phyloP scores from a whole-genome alignment of 1,140 invertebrate species.

The Musca domestica region DNA sequence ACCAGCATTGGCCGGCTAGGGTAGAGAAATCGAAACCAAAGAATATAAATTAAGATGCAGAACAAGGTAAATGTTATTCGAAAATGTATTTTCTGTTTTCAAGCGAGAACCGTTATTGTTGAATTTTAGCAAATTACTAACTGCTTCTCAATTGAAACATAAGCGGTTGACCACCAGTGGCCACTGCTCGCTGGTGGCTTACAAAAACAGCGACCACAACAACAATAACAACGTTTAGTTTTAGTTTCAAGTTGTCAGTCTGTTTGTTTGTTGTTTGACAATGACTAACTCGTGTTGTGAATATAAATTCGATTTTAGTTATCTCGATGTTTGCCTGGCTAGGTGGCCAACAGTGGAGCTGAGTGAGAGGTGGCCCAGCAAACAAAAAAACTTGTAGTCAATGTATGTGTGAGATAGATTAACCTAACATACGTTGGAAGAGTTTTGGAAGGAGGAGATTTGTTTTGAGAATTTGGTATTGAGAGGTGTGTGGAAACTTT shows the following conservation, averaged over 20 bases:
- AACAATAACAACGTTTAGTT: too few relatives aligned
- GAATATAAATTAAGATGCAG: not conserved
- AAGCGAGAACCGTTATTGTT: constrained; percentile 44
- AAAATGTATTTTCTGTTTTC: not conserved
- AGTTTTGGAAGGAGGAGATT: too few relatives aligned
- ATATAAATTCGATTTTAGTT: not conserved
- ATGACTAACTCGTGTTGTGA: constrained; percentile 12
- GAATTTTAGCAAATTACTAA: constrained; percentile 44
- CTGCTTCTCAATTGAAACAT: not conserved
- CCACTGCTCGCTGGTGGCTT: not conserved
- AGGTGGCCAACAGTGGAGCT: not conserved
- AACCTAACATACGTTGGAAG: too few relatives aligned
- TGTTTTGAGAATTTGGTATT: too few relatives aligned
- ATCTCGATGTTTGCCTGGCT: not conserved
- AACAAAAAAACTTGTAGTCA: not conserved
- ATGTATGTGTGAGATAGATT: too few relatives aligned
- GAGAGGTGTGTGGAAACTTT: too few relatives aligned
- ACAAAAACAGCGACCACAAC: too few relatives aligned
- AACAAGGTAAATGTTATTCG: not conserved
- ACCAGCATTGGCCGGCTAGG: constrained; percentile 9
- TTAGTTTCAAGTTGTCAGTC: too few relatives aligned
- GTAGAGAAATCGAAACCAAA: not conserved
- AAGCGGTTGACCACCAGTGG: not conserved
- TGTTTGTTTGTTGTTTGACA: not conserved
- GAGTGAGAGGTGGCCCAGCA: not conserved